These are phyloP conservation scores for Melanotaenia nigrans DNA, from an alignment of 2,797 vertebrate genomes.

Conservation along the genomic window DNA sequence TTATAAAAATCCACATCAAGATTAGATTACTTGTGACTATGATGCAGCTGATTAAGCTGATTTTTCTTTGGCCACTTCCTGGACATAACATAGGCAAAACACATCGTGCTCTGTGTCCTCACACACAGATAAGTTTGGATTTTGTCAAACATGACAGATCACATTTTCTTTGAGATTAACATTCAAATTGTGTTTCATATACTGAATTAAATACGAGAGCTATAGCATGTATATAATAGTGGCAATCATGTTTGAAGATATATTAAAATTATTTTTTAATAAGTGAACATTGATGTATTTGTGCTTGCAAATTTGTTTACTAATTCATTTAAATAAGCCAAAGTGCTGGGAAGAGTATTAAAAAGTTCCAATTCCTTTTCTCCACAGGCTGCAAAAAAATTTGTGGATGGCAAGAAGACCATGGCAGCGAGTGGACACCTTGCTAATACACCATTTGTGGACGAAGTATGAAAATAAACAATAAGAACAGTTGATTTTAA, in stretches of 20 bases:
- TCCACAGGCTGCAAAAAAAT: constrained; percentile 90
- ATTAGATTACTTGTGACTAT: neutral
- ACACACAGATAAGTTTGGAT: neutral
- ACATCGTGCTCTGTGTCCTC: neutral
- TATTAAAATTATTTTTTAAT: neutral
- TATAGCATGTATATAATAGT: neutral
- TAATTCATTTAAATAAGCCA: neutral
- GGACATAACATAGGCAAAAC: neutral
- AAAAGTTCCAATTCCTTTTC: neutral
- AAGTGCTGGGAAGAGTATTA: neutral
- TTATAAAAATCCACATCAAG: neutral
- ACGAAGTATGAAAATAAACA: constrained; percentile 85
- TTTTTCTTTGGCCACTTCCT: no score
- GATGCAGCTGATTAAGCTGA: no score
- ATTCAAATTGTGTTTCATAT: neutral
- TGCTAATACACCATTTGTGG: constrained; percentile 88
- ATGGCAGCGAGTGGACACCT: constrained; percentile 90
- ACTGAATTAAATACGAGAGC: neutral
- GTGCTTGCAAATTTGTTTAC: neutral
- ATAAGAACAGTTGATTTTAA: constrained; percentile 42
- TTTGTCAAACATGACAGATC: neutral
- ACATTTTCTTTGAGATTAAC: neutral
- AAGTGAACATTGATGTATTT: neutral
- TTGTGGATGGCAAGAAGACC: constrained; percentile 89
- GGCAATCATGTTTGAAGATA: neutral